phyloP scores from a whole-genome alignment of 2,797 vertebrate genomes.

The Ispidina picta region DNA sequence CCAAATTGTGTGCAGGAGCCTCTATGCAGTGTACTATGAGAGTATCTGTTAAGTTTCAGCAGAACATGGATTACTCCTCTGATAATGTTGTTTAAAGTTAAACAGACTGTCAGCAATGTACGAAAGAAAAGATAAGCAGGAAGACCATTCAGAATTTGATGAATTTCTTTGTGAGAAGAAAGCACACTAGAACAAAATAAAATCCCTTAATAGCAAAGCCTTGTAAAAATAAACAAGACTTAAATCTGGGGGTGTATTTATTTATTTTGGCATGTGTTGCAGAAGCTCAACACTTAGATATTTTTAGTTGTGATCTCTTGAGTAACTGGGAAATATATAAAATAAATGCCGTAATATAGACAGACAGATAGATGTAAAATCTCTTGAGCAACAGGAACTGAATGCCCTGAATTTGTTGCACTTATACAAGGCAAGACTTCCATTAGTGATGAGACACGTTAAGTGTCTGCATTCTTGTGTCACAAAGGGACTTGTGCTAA shows the following conservation, averaged over 20 bases:
- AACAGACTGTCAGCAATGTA: background rate
- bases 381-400: background rate
- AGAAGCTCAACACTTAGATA: background rate
- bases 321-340: background rate
- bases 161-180: background rate
- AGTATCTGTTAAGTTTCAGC: background rate
- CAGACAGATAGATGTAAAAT: background rate
- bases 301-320: background rate
- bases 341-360: background rate
- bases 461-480: background rate
- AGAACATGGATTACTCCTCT: background rate
- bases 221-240: background rate
- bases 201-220: background rate
- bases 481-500: background rate
- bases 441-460: background rate
- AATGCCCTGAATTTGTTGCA: background rate
- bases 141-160: background rate
- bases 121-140: background rate
- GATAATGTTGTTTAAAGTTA: background rate
- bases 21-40: background rate
- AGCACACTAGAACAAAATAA: background rate
- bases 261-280: background rate
- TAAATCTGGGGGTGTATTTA: background rate
- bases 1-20: background rate
- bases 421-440: background rate